These are phyloP conservation scores for Anarhynchus alexandrinus DNA, from an alignment of 2,113 vertebrate genomes.

Conservation along the genomic window DNA sequence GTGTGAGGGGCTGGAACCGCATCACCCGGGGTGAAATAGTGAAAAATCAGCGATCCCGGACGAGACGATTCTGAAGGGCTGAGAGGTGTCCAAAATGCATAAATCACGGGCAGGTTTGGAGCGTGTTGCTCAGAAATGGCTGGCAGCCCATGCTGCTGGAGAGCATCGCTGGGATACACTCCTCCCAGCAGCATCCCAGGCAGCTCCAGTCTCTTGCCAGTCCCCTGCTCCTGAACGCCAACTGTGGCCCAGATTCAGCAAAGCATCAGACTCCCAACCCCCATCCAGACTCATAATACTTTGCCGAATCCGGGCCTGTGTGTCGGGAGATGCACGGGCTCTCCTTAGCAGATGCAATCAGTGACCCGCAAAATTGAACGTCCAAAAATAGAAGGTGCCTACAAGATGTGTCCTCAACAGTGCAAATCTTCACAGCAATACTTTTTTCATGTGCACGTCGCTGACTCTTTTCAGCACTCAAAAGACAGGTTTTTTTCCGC, in stretches of 20 bases:
- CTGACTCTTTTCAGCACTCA: neutral
- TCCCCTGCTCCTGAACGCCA: neutral
- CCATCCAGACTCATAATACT: neutral
- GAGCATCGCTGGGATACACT: accelerated
- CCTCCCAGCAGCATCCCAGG: neutral
- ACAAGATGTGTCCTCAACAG: neutral
- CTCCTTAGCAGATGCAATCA: neutral
- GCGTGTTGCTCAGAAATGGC: neutral
- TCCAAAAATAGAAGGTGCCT: neutral
- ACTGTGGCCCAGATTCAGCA: neutral
- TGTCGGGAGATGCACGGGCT: neutral
- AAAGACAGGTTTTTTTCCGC: neutral
- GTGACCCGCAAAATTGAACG: neutral
- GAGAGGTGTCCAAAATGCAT: neutral
- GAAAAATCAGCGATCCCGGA: neutral
- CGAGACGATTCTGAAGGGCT: neutral
- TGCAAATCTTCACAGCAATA: neutral
- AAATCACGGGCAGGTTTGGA: neutral
- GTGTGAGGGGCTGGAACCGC: neutral
- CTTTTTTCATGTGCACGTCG: accelerated
- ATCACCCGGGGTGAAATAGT: neutral
- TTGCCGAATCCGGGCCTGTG: neutral
- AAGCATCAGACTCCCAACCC: neutral
- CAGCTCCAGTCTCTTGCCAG: neutral
- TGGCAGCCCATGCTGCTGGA: neutral